Evolutionary conservation across 2,888 invertebrate genomes (phyloP).

Genomic region (Cecidostiba fungosa): DNA sequence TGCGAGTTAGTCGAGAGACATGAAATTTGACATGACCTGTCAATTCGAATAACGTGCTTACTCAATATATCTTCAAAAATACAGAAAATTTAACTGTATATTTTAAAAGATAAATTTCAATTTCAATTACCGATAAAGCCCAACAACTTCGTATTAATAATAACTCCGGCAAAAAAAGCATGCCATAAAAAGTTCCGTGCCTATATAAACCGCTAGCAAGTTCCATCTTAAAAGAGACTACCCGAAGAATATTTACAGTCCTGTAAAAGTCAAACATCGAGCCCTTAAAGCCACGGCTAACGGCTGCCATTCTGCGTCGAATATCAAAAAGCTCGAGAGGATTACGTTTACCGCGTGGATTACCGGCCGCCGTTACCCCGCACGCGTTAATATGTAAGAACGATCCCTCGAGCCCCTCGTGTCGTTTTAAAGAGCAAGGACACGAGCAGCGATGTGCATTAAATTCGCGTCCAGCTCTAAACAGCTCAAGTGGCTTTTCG

Average conservation of each 20-base stretch:
- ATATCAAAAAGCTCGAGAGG: conserved; percentile 16
- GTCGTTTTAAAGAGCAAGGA: conserved; percentile 1
- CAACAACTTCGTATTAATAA: too few relatives aligned
- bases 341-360: conserved; percentile 35
- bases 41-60: not conserved
- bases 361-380: conserved; percentile 1
- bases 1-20: not conserved
- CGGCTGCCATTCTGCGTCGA: not conserved
- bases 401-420: not conserved
- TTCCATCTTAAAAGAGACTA: conserved; percentile 12
- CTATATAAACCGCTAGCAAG: not conserved
- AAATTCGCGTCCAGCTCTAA: conserved; percentile 17
- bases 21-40: not conserved
- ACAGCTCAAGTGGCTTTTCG: conserved; percentile 35
- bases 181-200: not conserved
- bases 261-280: not conserved
- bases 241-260: conserved; percentile 1
- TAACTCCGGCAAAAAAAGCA: not conserved
- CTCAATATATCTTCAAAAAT: too few relatives aligned
- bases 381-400: conserved; percentile 27
- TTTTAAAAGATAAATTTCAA: too few relatives aligned
- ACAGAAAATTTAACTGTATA: too few relatives aligned
- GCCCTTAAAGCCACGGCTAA: not conserved
- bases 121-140: too few relatives aligned
- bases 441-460: not conserved